Conservation (phyloP, 2,797 vertebrate genomes). For the Graptemys geographica region DNA sequence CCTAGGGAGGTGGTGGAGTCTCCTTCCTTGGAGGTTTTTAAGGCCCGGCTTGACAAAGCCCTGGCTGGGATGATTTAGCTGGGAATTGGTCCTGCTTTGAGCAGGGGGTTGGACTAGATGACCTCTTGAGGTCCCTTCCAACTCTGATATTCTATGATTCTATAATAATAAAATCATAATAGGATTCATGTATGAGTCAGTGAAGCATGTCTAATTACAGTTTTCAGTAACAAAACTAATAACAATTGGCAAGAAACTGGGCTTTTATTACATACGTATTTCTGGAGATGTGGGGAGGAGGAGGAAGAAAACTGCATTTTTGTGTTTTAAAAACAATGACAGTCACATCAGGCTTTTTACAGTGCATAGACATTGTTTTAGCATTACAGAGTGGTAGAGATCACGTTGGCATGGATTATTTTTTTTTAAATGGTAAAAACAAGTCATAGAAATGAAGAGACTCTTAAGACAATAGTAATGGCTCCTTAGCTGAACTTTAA, state of each 20-base stretch:
- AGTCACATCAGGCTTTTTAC: conserved; percentile 28
- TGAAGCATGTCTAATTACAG: conserved; percentile 75
- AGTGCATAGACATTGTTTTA: conserved; percentile 50
- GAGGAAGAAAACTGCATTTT: conserved; percentile 52
- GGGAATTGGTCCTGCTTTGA: too few species aligned
- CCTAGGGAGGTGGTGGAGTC: too few species aligned
- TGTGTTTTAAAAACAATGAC: conserved; percentile 41
- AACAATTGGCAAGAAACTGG: conserved; percentile 55
- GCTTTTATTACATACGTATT: conserved; percentile 62
- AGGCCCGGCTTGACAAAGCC: too few species aligned
- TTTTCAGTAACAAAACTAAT: conserved; percentile 67
- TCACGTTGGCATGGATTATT: conserved; percentile 22
- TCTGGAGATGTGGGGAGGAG: conserved; percentile 35
- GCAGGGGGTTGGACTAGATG: too few species aligned
- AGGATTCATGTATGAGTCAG: conserved; percentile 63
- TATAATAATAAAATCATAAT: conserved; percentile 55
- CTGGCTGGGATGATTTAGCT: too few species aligned
- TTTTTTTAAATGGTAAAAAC: conserved; percentile 26
- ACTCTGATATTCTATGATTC: too few species aligned
- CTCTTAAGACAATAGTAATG: conserved; percentile 6
- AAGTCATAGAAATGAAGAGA: conserved; percentile 5
- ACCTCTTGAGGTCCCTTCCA: too few species aligned
- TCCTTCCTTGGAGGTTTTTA: too few species aligned
- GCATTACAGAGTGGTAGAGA: neutral
- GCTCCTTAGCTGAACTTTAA: neutral